Conservation (phyloP, 2,888 invertebrate genomes). For the Lasioglossum oenotherae region DNA sequence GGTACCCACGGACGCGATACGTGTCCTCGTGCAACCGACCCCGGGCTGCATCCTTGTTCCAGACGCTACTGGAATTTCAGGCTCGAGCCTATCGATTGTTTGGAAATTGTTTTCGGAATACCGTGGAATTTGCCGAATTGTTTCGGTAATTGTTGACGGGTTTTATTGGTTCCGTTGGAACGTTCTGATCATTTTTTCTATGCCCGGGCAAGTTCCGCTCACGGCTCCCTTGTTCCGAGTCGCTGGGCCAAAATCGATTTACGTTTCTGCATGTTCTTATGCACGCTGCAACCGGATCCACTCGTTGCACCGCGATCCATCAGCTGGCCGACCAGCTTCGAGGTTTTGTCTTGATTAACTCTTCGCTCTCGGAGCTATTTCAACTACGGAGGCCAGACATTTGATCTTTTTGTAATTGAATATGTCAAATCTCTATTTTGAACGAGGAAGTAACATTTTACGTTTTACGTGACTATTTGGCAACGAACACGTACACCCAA, state of each 20-base stretch:
- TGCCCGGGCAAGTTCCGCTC: background rate
- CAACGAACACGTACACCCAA: background rate
- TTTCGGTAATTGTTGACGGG: slow-evolving; percentile 20
- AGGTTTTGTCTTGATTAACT: background rate
- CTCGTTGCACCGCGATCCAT: background rate
- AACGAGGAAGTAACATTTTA: too few species aligned
- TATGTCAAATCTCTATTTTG: background rate
- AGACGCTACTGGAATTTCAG: slow-evolving; percentile 38
- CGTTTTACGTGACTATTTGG: background rate
- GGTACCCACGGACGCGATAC: slow-evolving; percentile 55
- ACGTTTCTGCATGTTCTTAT: background rate
- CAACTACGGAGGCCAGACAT: background rate
- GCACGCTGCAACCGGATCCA: background rate
- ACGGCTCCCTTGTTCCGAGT: background rate
- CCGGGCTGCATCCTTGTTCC: slow-evolving; percentile 23
- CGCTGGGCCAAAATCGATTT: background rate
- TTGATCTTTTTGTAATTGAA: background rate
- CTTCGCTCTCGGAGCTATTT: background rate
- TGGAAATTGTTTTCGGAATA: slow-evolving; percentile 22
- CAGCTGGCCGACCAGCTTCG: background rate
- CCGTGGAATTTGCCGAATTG: slow-evolving; percentile 25
- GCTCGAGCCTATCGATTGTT: background rate
- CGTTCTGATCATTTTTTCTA: slow-evolving; percentile 12
- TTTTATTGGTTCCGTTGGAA: slow-evolving; percentile 26
- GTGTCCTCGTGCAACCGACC: slow-evolving; percentile 50